Conservation (phyloP, 1,140 invertebrate species). For the Vanessa tameamea region DNA sequence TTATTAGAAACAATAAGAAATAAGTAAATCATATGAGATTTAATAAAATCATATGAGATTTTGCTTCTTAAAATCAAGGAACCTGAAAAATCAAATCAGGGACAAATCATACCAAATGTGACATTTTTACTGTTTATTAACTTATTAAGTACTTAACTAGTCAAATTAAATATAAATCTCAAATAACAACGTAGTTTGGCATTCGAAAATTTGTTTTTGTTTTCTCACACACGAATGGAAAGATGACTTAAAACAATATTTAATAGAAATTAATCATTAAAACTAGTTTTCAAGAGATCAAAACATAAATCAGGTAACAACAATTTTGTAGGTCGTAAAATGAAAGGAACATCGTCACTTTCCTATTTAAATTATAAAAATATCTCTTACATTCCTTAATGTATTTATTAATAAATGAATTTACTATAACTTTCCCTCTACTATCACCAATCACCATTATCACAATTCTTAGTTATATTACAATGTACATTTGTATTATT, state of each 20-base stretch:
- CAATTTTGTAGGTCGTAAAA: slow-evolving; percentile 49
- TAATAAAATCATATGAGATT: too few species aligned
- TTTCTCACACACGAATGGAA: slow-evolving; percentile 33
- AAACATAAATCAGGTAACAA: slow-evolving; percentile 75
- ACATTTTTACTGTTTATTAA: slow-evolving; percentile 48
- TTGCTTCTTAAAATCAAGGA: too few species aligned
- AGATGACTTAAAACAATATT: slow-evolving; percentile 57
- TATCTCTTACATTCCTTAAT: slow-evolving; percentile 38
- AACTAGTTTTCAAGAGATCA: slow-evolving; percentile 75
- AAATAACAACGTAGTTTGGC: slow-evolving; percentile 74
- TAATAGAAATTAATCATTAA: slow-evolving; percentile 50
- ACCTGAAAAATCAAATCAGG: not conserved
- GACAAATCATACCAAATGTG: not conserved
- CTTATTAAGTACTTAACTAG: slow-evolving; percentile 70
- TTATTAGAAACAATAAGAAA: too few species aligned
- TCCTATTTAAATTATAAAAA: slow-evolving; percentile 45
- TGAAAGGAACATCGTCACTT: slow-evolving; percentile 40
- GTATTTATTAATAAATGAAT: slow-evolving; percentile 37
- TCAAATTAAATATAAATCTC: slow-evolving; percentile 71
- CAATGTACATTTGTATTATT: slow-evolving; percentile 26
- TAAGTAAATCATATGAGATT: too few species aligned
- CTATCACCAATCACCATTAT: slow-evolving; percentile 67
- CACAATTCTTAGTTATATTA: slow-evolving; percentile 48
- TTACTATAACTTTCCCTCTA: slow-evolving; percentile 47
- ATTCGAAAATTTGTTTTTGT: slow-evolving; percentile 45